These are phyloP conservation scores for Volucella bombylans DNA, from an alignment of 2,888 invertebrate genomes.

Conservation along the genomic window DNA sequence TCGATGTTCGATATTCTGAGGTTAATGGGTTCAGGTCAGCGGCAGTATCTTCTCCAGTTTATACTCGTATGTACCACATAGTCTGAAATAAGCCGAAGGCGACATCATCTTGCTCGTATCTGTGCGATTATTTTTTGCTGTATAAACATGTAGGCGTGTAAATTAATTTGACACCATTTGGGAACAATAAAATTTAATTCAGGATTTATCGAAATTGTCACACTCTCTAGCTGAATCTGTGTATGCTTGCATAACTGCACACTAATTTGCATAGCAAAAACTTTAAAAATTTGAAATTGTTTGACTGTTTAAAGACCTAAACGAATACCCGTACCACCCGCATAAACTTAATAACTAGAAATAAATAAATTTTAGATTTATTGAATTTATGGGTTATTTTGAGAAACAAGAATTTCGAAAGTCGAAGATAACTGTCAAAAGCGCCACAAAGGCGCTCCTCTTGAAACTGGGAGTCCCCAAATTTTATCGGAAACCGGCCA, in stretches of 20 bases:
- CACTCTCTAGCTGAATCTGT: neutral
- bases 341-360: conserved; percentile 26
- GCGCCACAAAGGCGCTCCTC: conserved; percentile 26
- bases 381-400: conserved; percentile 36
- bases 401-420: conserved; percentile 30
- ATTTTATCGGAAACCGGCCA: conserved; percentile 1
- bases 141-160: conserved; percentile 58
- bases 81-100: conserved; percentile 63
- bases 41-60: conserved; percentile 15
- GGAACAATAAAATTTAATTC: conserved; percentile 42
- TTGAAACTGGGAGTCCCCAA: conserved; percentile 22
- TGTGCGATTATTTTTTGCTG: conserved; percentile 23
- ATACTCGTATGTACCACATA: conserved; percentile 20
- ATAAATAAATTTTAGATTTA: conserved; percentile 49
- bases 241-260: neutral
- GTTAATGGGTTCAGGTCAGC: conserved; percentile 70
- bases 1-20: conserved; percentile 60
- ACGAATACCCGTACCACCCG: conserved; percentile 40
- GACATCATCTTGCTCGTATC: conserved; percentile 10
- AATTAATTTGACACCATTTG: conserved; percentile 48
- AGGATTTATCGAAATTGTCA: conserved; percentile 26
- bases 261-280: conserved; percentile 38
- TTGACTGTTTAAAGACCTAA: conserved; percentile 5
- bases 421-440: conserved; percentile 1
- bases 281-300: conserved; percentile 16